phyloP scores from a whole-genome alignment of 2,797 vertebrate species.

The Manis pentadactyla region DNA sequence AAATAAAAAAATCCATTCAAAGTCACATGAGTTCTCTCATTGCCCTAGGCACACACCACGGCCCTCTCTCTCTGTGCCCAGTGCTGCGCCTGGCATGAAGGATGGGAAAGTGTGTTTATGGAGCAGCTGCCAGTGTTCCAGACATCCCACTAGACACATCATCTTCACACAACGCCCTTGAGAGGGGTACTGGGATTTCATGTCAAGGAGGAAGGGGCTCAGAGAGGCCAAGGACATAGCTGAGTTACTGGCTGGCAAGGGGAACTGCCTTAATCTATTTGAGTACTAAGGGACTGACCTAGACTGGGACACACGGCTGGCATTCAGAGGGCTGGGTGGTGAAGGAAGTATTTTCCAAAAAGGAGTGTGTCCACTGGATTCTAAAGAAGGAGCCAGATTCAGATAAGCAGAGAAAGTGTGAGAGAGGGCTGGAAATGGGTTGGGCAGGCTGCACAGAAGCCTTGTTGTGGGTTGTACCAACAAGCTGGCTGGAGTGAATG shows the following conservation, averaged over 20 bases:
- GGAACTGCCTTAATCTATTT: background rate
- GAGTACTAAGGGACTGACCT: background rate
- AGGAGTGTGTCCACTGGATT: background rate
- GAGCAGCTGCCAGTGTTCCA: fast-evolving
- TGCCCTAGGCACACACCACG: too few species aligned
- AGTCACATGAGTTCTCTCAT: background rate
- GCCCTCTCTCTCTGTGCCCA: background rate
- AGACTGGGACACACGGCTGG: background rate
- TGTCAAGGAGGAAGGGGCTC: background rate
- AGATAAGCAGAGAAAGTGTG: background rate
- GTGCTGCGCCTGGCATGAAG: background rate
- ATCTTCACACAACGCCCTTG: background rate
- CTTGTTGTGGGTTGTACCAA: background rate
- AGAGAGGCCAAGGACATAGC: background rate
- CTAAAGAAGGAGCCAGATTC: background rate
- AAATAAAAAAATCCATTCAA: background rate
- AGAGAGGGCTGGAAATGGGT: background rate
- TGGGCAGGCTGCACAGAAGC: background rate
- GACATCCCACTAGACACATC: background rate
- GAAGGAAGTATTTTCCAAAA: background rate
- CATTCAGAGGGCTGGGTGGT: background rate
- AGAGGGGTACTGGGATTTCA: background rate
- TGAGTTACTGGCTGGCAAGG: background rate
- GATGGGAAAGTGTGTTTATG: fast-evolving
- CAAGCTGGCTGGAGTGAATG: background rate